Conservation (phyloP, 2,113 vertebrate genomes). For the Bufo bufo region DNA sequence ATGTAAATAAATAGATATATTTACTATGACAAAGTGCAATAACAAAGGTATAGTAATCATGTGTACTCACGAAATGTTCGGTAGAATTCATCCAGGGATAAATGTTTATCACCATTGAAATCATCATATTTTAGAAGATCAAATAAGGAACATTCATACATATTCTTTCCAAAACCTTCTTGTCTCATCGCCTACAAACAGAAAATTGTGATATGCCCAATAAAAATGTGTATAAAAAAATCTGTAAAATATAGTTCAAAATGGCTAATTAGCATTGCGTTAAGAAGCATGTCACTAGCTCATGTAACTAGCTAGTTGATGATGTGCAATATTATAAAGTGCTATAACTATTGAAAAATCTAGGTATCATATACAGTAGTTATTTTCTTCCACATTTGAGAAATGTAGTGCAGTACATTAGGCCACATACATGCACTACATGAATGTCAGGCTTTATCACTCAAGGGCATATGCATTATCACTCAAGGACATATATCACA, state of each 20-base stretch:
- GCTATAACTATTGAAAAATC: no score
- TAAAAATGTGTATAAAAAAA: background rate
- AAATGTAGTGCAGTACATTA: no score
- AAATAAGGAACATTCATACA: conserved; percentile 86
- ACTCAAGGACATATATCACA: no score
- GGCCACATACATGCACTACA: no score
- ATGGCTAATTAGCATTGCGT: background rate
- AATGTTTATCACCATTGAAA: conserved; percentile 82
- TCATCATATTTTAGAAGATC: conserved; percentile 94
- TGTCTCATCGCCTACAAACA: conserved; percentile 89
- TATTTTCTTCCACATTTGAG: no score
- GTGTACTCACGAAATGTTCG: conserved; percentile 85
- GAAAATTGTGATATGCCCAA: conserved; percentile 58
- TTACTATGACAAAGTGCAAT: background rate
- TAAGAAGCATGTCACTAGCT: background rate
- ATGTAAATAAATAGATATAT: background rate
- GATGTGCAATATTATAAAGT: no score
- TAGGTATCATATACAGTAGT: no score
- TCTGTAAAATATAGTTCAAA: background rate
- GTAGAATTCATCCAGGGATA: conserved; percentile 91
- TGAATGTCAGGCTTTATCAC: no score
- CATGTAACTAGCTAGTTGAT: background rate
- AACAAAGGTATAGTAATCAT: background rate
- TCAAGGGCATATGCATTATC: no score
- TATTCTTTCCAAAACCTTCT: conserved; percentile 82